phyloP scores from a whole-genome alignment of 1,140 invertebrate genomes.

The Hydropsyche tenuis region DNA sequence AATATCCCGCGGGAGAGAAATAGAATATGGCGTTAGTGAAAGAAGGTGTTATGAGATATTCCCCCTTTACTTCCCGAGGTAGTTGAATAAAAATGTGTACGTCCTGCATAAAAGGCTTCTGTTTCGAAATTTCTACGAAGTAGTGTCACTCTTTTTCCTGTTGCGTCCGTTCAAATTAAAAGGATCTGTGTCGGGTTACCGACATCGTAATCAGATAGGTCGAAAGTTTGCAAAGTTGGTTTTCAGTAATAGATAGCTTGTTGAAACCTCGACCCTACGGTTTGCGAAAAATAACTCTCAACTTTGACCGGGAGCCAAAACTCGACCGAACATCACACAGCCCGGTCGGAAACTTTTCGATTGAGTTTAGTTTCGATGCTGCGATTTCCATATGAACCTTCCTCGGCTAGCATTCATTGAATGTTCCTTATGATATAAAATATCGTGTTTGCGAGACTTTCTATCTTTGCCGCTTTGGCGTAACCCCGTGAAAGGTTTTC shows the following conservation, averaged over 20 bases:
- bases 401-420: no score
- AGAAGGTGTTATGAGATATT: conserved; percentile 15
- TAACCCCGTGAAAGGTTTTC: not conserved
- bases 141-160: no score
- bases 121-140: not conserved
- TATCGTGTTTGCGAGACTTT: no score
- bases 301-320: conserved; percentile 14
- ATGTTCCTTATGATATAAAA: no score
- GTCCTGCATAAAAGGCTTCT: not conserved
- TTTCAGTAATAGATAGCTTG: conserved; percentile 32
- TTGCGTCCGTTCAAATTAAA: no score
- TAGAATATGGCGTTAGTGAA: conserved; percentile 9
- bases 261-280: conserved; percentile 24
- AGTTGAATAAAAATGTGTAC: not conserved
- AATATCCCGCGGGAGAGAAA: conserved; percentile 2
- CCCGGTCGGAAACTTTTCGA: not conserved
- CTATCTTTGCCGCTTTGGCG: not conserved
- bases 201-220: conserved; percentile 26
- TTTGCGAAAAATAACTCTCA: conserved; percentile 19
- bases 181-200: not conserved
- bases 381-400: no score
- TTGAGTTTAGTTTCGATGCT: not conserved
- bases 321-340: not conserved
- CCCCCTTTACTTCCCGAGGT: not conserved
- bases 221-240: conserved; percentile 3